Conservation (phyloP, 2,113 vertebrate species). For the Eonycteris spelaea region DNA sequence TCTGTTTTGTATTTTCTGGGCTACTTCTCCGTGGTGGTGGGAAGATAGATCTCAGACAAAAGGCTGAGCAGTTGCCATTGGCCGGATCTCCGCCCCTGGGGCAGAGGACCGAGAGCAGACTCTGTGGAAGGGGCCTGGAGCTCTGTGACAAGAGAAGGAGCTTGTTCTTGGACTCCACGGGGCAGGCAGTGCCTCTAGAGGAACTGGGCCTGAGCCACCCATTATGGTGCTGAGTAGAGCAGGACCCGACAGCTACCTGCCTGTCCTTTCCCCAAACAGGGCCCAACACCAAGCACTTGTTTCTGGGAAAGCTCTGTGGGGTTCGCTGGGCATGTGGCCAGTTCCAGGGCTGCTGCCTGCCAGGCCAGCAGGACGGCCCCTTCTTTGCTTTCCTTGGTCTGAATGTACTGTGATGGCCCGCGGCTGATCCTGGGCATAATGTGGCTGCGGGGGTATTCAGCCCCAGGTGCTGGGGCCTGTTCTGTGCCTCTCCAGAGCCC, state of each 20-base stretch:
- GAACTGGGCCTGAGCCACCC: neutral
- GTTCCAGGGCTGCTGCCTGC: neutral
- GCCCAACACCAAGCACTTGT: neutral
- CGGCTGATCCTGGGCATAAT: too few species aligned
- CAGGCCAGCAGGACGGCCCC: neutral
- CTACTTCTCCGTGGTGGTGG: neutral
- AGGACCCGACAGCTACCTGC: neutral
- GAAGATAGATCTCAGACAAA: neutral
- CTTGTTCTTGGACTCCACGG: neutral
- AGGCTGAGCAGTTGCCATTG: neutral
- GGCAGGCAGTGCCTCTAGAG: neutral
- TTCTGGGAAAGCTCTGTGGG: neutral
- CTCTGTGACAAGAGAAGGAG: neutral
- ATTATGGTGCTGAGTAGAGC: neutral
- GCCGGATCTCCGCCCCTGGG: neutral
- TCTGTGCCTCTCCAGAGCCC: neutral
- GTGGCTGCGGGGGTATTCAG: neutral
- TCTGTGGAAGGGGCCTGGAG: neutral
- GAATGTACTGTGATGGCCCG: neutral
- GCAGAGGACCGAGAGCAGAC: neutral
- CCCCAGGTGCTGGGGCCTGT: too few species aligned
- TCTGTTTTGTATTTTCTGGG: constrained; percentile 8
- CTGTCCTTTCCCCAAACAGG: neutral
- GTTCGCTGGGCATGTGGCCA: neutral
- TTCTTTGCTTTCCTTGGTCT: neutral